Percentiles rank a stretch among this genome's conserved stretches.
phyloP scores from a whole-genome alignment of 2,888 invertebrate genomes.

The Melinaea menophilus region DNA sequence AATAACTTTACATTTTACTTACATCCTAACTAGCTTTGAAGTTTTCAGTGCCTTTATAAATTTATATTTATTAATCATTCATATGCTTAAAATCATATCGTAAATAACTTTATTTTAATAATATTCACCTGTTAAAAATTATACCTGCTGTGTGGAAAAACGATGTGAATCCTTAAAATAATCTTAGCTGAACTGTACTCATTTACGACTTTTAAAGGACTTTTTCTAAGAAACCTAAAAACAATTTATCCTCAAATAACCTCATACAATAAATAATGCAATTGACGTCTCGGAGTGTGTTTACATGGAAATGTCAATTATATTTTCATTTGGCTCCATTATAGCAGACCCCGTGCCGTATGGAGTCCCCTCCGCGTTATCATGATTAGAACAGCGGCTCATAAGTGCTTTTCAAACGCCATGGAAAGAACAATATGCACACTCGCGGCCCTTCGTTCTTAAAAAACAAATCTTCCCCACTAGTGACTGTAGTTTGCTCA shows the following conservation, averaged over 20 bases:
- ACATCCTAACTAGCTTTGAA: slow-evolving; percentile 11
- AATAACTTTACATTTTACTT: slow-evolving; percentile 19
- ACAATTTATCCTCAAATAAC: not conserved
- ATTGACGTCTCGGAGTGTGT: slow-evolving; percentile 13
- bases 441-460: slow-evolving; percentile 66
- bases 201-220: too few relatives aligned
- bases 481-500: slow-evolving; percentile 72
- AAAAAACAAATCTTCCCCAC: slow-evolving; percentile 71
- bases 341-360: slow-evolving; percentile 23
- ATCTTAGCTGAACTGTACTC: too few relatives aligned
- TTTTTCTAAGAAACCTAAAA: not conserved
- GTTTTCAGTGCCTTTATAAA: not conserved
- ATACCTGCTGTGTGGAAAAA: too few relatives aligned
- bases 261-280: slow-evolving; percentile 11
- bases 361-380: slow-evolving; percentile 46
- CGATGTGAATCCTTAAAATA: too few relatives aligned
- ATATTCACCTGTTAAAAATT: too few relatives aligned
- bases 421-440: slow-evolving; percentile 64
- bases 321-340: slow-evolving; percentile 20
- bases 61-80: not conserved
- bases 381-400: slow-evolving; percentile 66
- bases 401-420: slow-evolving; percentile 70
- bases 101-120: too few relatives aligned
- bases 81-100: too few relatives aligned
- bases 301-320: slow-evolving; percentile 18